Evolutionary conservation across 2,888 invertebrate genomes (phyloP), one percentile per base, ranked within the genome.

Genomic region (Blera fallax): DNA sequence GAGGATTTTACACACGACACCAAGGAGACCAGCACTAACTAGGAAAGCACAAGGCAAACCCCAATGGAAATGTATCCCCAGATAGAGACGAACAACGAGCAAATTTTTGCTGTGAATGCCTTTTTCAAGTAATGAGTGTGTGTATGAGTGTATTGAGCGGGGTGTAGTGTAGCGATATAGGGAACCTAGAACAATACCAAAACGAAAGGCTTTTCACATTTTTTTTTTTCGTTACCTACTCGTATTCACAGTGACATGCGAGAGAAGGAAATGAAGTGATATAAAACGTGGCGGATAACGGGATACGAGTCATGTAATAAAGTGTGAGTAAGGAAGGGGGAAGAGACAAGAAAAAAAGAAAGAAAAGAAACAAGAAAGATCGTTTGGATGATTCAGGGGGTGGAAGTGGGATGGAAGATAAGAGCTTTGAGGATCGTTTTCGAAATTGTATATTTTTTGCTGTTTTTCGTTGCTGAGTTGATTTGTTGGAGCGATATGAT

Each of bases 1-100:
- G 85, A 81, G 85, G 85, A 85, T 81, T 85, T 85, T 85, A 76
- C 85, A 81, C 85, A 81, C 85, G 85, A 85, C 85, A 85, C 85
- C 85, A 85, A 85, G 85, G 85, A 85, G 81, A 85, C 54, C 10
- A 45, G n/a, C 64, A 52, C 40, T 27, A 14, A 54, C 69, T 60
- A 77, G 70, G 72, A 52, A 58, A 34, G 48, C 58, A 18, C 7
- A 74, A 80, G 70, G 80, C 79, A 45, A 56, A 69, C 43, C 81
- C 74, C 73, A 58, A 45, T 64, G 73, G 40, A 74, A 80, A 69
- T 65, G 52, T 67, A 81, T 81, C 85, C 72, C 79, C 85, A 74
- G 58, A 76, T 48, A 77, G 62, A 72, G 45, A 65, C 56, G 40
- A 16, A 40, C 29, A 73, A 11, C 54, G 45, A 73, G 11, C 52